Percentiles rank a stretch among this genome's conserved stretches.
phyloP scores from a whole-genome alignment of 2,888 invertebrate genomes.

The Tuberolachnus salignus region DNA sequence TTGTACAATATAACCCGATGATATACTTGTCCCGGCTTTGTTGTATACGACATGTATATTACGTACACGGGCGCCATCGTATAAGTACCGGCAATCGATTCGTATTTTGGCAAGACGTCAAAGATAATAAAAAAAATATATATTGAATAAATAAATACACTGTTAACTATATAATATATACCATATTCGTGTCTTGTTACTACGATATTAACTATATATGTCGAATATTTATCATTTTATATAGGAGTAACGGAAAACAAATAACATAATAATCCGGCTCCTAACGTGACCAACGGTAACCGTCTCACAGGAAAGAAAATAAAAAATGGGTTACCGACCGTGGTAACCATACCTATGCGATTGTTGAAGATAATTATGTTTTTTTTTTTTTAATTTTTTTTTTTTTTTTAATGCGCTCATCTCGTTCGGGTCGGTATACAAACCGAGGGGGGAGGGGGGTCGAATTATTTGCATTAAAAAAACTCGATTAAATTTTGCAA shows the following conservation, averaged over 20 bases:
- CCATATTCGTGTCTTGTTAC: slow-evolving; percentile 5
- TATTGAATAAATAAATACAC: neutral
- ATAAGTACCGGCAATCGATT: neutral
- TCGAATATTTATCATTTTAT: neutral
- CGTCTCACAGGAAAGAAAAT: neutral
- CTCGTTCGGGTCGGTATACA: too few species aligned
- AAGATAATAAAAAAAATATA: neutral
- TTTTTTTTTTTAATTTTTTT: too few species aligned
- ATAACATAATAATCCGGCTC: neutral
- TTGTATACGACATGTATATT: neutral
- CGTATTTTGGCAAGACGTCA: slow-evolving; percentile 30
- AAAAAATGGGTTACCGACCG: slow-evolving; percentile 2
- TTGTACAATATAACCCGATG: neutral
- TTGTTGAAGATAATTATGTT: too few species aligned
- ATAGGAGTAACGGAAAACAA: slow-evolving; percentile 27
- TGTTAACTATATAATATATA: too few species aligned
- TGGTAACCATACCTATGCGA: neutral
- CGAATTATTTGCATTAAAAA: neutral
- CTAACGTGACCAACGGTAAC: neutral
- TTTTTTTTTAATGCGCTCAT: too few species aligned
- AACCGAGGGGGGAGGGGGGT: neutral
- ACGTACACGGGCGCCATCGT: slow-evolving; percentile 7
- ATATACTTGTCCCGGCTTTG: slow-evolving; percentile 3
- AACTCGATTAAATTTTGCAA: slow-evolving; percentile 21
- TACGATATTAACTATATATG: neutral